Percentiles rank a stretch among this genome's conserved stretches.
Evolutionary conservation across 1,140 invertebrate genomes (phyloP).

Genomic region (Scaptomyza pallida): DNA sequence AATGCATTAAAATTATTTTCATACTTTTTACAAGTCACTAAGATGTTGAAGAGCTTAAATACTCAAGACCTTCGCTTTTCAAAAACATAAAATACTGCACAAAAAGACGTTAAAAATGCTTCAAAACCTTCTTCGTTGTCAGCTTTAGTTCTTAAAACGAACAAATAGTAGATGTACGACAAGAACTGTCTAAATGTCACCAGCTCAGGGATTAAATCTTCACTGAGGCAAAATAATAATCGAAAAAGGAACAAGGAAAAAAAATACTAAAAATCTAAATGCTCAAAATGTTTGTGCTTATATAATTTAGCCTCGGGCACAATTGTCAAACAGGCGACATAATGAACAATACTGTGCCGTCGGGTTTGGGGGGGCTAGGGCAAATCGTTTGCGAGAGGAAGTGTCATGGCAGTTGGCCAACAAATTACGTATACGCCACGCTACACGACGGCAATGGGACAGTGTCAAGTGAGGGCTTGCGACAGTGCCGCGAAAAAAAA

Average conservation of each 20-base stretch:
- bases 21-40: too few species aligned
- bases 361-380: not conserved
- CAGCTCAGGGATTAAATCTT: slow-evolving; percentile 10
- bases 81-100: not conserved
- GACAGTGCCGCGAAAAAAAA: slow-evolving; percentile 5
- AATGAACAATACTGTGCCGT: slow-evolving; percentile 25
- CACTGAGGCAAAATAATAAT: slow-evolving; percentile 15
- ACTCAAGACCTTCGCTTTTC: not conserved
- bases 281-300: not conserved
- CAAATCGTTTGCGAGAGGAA: slow-evolving; percentile 25
- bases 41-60: not conserved
- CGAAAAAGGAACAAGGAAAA: not conserved
- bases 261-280: not conserved
- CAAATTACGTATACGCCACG: slow-evolving; percentile 47
- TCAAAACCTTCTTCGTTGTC: not conserved
- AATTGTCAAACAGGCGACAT: slow-evolving; percentile 8
- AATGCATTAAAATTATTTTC: too few species aligned
- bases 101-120: too few species aligned
- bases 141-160: not conserved
- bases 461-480: slow-evolving; percentile 31
- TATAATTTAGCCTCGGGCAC: not conserved
- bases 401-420: slow-evolving; percentile 43
- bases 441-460: slow-evolving; percentile 16
- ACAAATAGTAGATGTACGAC: slow-evolving; percentile 8
- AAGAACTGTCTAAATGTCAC: slow-evolving; percentile 13